phyloP scores from a whole-genome alignment of 2,888 invertebrate genomes.

The Halictus ligatus region DNA sequence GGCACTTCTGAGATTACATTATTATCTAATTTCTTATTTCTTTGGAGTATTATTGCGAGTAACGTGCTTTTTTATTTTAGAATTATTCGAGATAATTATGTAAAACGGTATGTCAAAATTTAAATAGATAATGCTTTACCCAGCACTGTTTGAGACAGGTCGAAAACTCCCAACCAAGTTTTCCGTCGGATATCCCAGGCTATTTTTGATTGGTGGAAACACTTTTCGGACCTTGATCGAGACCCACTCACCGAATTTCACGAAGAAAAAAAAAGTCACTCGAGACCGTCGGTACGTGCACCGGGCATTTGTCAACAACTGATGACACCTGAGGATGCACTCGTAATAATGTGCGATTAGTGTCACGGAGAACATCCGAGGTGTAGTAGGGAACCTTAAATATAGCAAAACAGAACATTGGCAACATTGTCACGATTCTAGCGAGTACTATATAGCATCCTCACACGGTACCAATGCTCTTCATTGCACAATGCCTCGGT shows the following conservation, averaged over 20 bases:
- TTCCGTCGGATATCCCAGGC: background rate
- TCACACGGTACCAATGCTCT: slow-evolving; percentile 47
- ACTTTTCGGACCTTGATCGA: background rate
- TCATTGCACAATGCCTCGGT: slow-evolving; percentile 54
- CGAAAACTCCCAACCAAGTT: background rate
- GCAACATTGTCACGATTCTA: slow-evolving; percentile 62
- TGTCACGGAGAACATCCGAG: slow-evolving; percentile 51
- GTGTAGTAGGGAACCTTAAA: slow-evolving; percentile 54
- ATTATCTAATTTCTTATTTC: no score
- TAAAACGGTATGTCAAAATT: background rate
- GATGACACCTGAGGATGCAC: slow-evolving; percentile 59
- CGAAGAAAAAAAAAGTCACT: background rate
- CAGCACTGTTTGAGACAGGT: background rate
- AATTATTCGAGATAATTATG: background rate
- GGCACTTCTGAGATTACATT: no score
- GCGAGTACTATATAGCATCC: slow-evolving; percentile 50
- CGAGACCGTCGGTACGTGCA: background rate
- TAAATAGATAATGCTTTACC: background rate
- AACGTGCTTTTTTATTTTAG: no score
- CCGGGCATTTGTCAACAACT: slow-evolving; percentile 12
- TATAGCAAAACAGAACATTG: slow-evolving; percentile 64
- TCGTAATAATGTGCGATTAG: slow-evolving; percentile 41
- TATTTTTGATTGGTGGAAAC: background rate
- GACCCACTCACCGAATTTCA: background rate
- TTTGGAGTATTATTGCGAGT: no score